Evolutionary conservation across 2,888 invertebrate genomes (phyloP), one percentile per base, ranked within the genome.

Genomic region (Chrysotoxum bicinctum): DNA sequence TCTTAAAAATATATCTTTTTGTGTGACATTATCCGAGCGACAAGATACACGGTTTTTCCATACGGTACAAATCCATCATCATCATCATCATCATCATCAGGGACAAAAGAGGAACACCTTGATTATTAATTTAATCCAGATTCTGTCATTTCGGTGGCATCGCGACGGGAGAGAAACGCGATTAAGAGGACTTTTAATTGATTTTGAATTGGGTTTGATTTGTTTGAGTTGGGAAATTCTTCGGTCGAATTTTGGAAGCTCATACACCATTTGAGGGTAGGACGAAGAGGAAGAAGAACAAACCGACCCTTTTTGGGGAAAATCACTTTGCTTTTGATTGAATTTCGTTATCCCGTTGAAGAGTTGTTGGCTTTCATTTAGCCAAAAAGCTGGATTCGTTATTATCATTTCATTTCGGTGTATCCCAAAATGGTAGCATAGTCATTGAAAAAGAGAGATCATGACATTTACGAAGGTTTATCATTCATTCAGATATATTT

Each of bases 151-250:
- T 35, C 50, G 7, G 12, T 37, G 43, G 10, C 2, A 6, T n/a
- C n/a, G n/a, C 3, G 12, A 19, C 9, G 35, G 6, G 14, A 3
- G 3, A n/a, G 26, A 0, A 10, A 43, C n/a, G 19, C 62, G 69
- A 37, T 26, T 37, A 50, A 62, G 56, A 58, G 56, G 60, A 56
- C 23, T 85, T 85, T 85, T 85, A 81, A 85, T 85, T 85, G 80
- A 77, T 85, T 85, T 77, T 73, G 76, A 80, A 77, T 76, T 69
- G 73, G 76, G 66, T 76, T 68, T 76, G 75, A 84, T 84, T 79
- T 75, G 58, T 54, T 66, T 70, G 60, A 72, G 40, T 66, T 66
- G 50, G 50, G 35, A 66, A 48, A 64, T 21, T 50, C 35, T 50
- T 66, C 4, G 66, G 35, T 50, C 4, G 50, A 12, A 26, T 66